These are phyloP conservation scores for Bombus pyrosoma DNA, from an alignment of 1,140 invertebrate genomes.

Conservation along the genomic window DNA sequence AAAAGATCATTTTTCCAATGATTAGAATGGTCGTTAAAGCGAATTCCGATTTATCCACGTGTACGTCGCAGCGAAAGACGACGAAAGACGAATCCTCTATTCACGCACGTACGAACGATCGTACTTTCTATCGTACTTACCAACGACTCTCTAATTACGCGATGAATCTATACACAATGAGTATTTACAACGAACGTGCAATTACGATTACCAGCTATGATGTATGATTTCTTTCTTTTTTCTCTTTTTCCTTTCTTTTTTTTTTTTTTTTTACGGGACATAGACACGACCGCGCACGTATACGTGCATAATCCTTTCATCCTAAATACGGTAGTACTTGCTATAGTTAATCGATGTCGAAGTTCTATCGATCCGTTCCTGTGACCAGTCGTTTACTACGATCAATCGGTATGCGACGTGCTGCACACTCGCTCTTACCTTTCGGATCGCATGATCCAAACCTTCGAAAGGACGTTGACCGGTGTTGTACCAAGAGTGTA, in stretches of 20 bases:
- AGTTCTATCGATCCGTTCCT: constrained; percentile 54
- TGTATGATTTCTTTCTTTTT: neutral
- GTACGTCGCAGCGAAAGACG: neutral
- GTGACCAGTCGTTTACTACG: constrained; percentile 61
- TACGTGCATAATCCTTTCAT: no score
- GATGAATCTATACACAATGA: neutral
- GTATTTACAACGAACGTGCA: neutral
- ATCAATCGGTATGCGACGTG: constrained; percentile 74
- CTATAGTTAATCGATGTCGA: neutral
- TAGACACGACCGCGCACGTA: no score
- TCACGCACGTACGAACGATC: neutral
- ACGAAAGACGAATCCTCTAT: neutral
- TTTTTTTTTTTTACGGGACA: no score
- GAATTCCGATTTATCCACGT: neutral
- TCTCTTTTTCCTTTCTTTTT: no score
- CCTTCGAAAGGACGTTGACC: constrained; percentile 80
- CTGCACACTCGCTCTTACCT: constrained; percentile 66
- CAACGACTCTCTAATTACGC: neutral
- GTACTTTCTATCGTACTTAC: neutral
- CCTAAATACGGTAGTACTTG: neutral
- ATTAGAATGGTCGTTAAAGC: neutral
- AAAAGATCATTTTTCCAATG: neutral
- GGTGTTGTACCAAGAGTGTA: constrained; percentile 53
- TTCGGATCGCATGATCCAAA: constrained; percentile 71
- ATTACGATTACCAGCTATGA: neutral